Evolutionary conservation across 2,797 vertebrate species (phyloP).

Genomic region (Syngnathus rostellatus): DNA sequence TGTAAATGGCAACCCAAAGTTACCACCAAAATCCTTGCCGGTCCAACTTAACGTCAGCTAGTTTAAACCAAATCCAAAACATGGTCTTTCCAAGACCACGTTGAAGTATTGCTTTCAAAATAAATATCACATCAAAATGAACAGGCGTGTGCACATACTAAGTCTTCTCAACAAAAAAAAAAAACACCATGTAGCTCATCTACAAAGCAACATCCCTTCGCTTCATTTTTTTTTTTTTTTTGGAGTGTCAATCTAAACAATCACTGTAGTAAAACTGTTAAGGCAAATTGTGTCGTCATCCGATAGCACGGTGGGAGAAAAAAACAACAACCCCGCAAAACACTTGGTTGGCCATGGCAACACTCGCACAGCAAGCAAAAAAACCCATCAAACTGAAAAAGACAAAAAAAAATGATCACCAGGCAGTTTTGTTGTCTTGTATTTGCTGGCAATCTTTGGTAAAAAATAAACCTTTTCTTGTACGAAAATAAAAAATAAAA

Average conservation of each 20-base stretch:
- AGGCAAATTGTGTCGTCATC: slow-evolving; percentile 82
- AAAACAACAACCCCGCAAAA: slow-evolving; percentile 72
- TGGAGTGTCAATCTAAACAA: slow-evolving; percentile 75
- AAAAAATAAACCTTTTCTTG: slow-evolving; percentile 81
- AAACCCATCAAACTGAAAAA: slow-evolving; percentile 64
- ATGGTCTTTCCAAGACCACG: slow-evolving; percentile 78
- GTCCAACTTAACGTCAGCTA: slow-evolving; percentile 76
- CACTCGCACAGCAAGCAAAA: slow-evolving; percentile 95
- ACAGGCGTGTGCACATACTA: slow-evolving; percentile 57
- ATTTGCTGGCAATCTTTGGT: slow-evolving; percentile 80
- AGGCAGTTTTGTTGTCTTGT: slow-evolving; percentile 68
- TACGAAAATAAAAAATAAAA: slow-evolving; percentile 92
- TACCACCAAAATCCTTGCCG: slow-evolving; percentile 44
- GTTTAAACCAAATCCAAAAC: slow-evolving; percentile 68
- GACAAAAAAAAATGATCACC: slow-evolving; percentile 76
- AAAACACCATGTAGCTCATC: slow-evolving; percentile 71
- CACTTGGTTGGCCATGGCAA: slow-evolving; percentile 81
- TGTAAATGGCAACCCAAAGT: slow-evolving; percentile 71
- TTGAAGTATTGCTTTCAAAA: slow-evolving; percentile 72
- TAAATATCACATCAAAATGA: slow-evolving; percentile 84
- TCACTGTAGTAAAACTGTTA: slow-evolving; percentile 88
- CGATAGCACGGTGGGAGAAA: slow-evolving; percentile 74
- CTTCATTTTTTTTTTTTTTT: slow-evolving; percentile 73
- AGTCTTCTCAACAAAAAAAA: slow-evolving; percentile 68
- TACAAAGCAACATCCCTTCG: slow-evolving; percentile 63